Conservation (phyloP, 1,140 invertebrate genomes). For the Rhopalosiphum padi region DNA sequence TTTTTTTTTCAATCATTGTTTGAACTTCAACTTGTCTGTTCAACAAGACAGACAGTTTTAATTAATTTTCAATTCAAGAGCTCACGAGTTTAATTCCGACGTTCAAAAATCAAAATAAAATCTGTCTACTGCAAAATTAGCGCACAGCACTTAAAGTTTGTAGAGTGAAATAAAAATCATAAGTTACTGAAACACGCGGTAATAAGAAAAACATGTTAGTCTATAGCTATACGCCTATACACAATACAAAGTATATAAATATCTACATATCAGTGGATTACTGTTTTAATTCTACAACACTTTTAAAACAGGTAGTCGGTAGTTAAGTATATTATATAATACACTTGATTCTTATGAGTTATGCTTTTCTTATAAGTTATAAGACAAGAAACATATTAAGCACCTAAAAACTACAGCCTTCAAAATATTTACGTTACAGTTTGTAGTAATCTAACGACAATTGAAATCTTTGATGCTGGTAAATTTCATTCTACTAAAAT, state of each 20-base stretch:
- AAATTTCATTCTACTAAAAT: slow-evolving; percentile 9
- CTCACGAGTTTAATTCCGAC: background rate
- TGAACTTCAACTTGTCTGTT: background rate
- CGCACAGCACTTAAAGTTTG: background rate
- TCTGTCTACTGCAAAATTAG: background rate
- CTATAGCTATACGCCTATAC: background rate
- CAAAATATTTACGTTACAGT: background rate
- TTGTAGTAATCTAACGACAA: background rate
- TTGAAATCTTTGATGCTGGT: background rate
- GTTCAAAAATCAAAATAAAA: background rate
- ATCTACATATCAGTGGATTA: background rate
- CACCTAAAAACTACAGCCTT: background rate
- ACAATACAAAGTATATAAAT: background rate
- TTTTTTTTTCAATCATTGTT: slow-evolving; percentile 14
- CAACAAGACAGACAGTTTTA: background rate
- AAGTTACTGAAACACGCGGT: background rate
- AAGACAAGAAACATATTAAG: background rate
- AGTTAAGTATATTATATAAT: background rate
- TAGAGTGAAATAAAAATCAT: background rate
- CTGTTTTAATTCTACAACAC: background rate
- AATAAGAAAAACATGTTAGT: background rate
- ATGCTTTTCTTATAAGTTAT: background rate
- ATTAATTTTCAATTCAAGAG: background rate
- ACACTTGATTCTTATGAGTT: background rate
- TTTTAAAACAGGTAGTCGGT: background rate